Evolutionary conservation across 53 echinoderm and acorn worm species (phyloP), one percentile per base, ranked within the genome.

Genomic region (Apostichopus leukothele): DNA sequence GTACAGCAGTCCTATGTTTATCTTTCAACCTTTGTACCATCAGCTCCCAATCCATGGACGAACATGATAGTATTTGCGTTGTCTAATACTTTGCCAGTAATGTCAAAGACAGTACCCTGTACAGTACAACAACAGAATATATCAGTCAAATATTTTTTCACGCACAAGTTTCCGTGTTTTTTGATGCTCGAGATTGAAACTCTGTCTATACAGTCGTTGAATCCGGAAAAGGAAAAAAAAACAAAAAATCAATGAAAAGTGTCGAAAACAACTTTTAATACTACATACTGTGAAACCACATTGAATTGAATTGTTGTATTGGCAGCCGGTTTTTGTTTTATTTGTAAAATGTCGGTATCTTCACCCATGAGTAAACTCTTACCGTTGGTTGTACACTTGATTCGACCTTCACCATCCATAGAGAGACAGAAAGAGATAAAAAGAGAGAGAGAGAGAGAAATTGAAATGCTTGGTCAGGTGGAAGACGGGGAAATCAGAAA

Each of bases 381-480:
- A 18, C 19, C 51, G 81, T 19, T 59, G 9, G 55, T 59, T 18
- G 55, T 54, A 81, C 81, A 81, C 55, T 81, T 25, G 19, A 23
- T 81, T 81, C 55, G 81, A 59, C 81, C 81, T 81, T 81, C 55
- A 6, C 60, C 19, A 52, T 81, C 81, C 81, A 81, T 18, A 11
- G 81, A 81, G 60, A 59, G 81, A 71, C 2, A 71, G 0, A 71
- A 3, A 81, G 3, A 59, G 81, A 71, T 0, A 21, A 0, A 71
- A 19, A 71, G 6, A 81, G 39, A 39, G 39, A 3, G 39, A 39
- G 39, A 39, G 39, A 39, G 39, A 39, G 39, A 81, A 54, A 81
- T 54, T 81, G 81, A 81, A 81, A 21, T 81, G 81, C 81, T 81
- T 81, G 81, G 81, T 81, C 81, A 81, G 81, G 81, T 81, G 81